These are phyloP conservation scores for Melanostoma scalare DNA, from an alignment of 2,888 invertebrate genomes.

Conservation along the genomic window DNA sequence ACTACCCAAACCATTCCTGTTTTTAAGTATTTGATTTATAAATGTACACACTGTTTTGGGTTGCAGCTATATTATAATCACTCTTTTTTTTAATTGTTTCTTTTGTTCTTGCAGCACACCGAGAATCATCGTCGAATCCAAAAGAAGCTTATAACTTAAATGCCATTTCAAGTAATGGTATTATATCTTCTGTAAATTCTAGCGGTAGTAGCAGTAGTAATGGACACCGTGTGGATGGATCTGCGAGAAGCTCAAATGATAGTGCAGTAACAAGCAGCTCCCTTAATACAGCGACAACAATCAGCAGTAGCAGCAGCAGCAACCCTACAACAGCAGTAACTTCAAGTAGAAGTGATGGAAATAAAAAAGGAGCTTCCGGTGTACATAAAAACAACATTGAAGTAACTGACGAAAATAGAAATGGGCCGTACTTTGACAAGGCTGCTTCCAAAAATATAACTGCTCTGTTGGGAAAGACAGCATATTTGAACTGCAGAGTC, in stretches of 20 bases:
- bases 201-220: conserved; percentile 27
- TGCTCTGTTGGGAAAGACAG: conserved; percentile 93
- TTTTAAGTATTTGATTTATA: neutral
- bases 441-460: conserved; percentile 89
- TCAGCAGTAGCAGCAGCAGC: conserved; percentile 64
- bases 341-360: conserved; percentile 64
- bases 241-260: conserved; percentile 23
- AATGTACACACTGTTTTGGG: neutral
- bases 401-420: conserved; percentile 82
- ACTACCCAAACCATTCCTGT: too few species aligned
- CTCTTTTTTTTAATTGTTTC: neutral
- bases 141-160: conserved; percentile 78
- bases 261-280: conserved; percentile 38
- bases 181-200: conserved; percentile 30
- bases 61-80: neutral
- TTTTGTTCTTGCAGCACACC: conserved; percentile 80
- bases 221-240: conserved; percentile 74
- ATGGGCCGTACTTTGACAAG: conserved; percentile 90
- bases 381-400: conserved; percentile 80
- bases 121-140: conserved; percentile 80
- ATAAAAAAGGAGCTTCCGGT: conserved; percentile 74
- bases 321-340: conserved; percentile 75
- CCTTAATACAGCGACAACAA: conserved; percentile 54
- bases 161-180: conserved; percentile 75
- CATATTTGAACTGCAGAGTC: conserved; percentile 93